Conservation (phyloP, 2,888 invertebrate species). For the Deilephila porcellus region DNA sequence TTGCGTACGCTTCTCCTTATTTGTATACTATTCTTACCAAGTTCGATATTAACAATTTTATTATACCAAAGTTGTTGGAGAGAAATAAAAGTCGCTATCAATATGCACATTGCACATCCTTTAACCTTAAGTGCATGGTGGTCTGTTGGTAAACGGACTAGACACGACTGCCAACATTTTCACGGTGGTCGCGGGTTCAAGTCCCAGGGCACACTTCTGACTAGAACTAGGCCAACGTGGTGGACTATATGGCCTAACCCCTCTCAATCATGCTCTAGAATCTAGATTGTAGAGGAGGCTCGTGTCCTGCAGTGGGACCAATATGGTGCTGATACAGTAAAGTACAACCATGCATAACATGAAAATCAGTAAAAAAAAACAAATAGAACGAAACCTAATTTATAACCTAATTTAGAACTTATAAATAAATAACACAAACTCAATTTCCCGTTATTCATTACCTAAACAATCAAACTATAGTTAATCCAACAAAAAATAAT, state of each 20-base stretch:
- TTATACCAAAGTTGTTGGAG: background rate
- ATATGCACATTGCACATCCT: background rate
- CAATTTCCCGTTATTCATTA: slow-evolving; percentile 13
- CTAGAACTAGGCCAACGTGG: no score
- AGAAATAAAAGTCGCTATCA: background rate
- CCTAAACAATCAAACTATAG: slow-evolving; percentile 26
- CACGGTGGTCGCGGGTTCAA: no score
- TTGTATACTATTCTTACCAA: background rate
- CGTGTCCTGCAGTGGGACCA: no score
- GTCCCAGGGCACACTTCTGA: no score
- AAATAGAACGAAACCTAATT: background rate
- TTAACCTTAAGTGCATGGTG: no score
- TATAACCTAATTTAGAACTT: background rate
- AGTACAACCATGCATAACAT: no score
- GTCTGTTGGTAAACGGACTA: no score
- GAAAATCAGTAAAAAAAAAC: background rate
- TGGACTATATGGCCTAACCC: no score
- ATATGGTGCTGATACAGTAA: no score
- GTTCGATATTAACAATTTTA: background rate
- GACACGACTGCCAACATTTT: no score
- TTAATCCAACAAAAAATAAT: slow-evolving; percentile 50
- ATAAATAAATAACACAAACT: background rate
- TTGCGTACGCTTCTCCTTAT: background rate
- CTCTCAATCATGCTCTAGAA: no score
- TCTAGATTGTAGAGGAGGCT: no score